Percentiles rank a stretch among this genome's conserved stretches.
phyloP scores from a whole-genome alignment of 2,113 vertebrate genomes.

The Nipponia nippon region DNA sequence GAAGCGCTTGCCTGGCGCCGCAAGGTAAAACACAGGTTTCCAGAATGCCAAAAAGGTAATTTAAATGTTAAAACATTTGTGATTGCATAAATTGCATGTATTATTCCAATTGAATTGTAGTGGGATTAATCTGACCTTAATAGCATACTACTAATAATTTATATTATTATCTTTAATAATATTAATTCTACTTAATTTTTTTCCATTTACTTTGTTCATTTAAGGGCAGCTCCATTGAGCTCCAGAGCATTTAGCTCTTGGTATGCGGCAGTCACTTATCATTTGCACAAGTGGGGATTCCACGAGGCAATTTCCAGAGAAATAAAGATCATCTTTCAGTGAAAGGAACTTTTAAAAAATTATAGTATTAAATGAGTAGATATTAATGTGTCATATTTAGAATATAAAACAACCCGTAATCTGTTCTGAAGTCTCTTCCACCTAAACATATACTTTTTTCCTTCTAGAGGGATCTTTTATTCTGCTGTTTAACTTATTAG shows the following conservation, averaged over 20 bases:
- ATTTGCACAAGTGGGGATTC: conserved; percentile 48
- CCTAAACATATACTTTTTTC: conserved; percentile 3
- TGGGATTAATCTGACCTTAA: conserved; percentile 71
- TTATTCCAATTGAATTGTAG: conserved; percentile 68
- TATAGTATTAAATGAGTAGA: conserved; percentile 58
- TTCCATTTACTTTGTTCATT: conserved; percentile 64
- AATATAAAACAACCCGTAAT: conserved; percentile 61
- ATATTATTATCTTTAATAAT: conserved; percentile 74
- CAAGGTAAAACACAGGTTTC: neutral
- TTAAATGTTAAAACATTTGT: conserved; percentile 58
- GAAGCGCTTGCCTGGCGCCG: neutral
- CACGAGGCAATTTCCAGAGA: conserved; percentile 58
- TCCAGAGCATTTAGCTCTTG: conserved; percentile 47
- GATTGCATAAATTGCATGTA: conserved; percentile 49
- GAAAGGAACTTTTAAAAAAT: conserved; percentile 59
- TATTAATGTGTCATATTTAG: conserved; percentile 53
- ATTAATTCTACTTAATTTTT: conserved; percentile 69
- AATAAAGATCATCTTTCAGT: conserved; percentile 63
- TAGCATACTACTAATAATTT: conserved; percentile 73
- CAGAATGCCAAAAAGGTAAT: conserved; percentile 45
- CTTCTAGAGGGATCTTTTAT: conserved; percentile 22
- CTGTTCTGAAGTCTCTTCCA: conserved; percentile 31
- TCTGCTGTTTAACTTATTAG: conserved; percentile 41
- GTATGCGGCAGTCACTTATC: conserved; percentile 51
- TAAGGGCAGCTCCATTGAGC: conserved; percentile 43